Evolutionary conservation across 1,140 invertebrate species (phyloP), one percentile per base, ranked within the genome.

Genomic region (Manduca sexta): DNA sequence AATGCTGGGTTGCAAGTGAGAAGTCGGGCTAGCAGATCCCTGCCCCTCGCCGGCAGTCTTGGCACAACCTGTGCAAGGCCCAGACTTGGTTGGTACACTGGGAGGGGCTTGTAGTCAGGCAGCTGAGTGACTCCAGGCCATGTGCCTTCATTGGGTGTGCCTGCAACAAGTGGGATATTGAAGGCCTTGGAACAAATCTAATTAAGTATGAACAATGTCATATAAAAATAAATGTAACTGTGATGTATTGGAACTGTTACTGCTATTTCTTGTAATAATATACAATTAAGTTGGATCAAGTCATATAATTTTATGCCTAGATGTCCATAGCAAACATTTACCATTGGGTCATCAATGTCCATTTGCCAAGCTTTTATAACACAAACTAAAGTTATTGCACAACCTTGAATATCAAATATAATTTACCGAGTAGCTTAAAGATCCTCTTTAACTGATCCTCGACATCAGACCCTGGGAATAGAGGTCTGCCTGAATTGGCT

Each of bases 371-470:
- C n/a, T n/a, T n/a, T n/a, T n/a, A n/a, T n/a, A n/a, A n/a, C n/a
- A n/a, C n/a, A n/a, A n/a, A n/a, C n/a, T n/a, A n/a, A n/a, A n/a
- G n/a, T n/a, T n/a, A n/a, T n/a, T n/a, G n/a, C n/a, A n/a, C n/a
- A 35, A 16, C 6, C 10, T 16, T 39, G 11, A 12, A 34, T 34
- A 34, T 16, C 16, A 7, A 12, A 39, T 12, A 34, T 42, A 8
- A 51, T 56, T 62, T 60, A 87, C 86, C 86, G 49, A 87, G 71
- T 35, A 98, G 90, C 83, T 99, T 99, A 78, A 99, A 99, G 80
- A 99, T 99, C 84, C 97, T 90, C 85, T 99, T 98, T 39, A 99
- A 86, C 84, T 99, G 98, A 86, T 99, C 98, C 76, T 99, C 97
- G 7, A 99, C 97, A 91, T 99, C 98, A 56, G 96, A 96, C 0